Base-by-base conservation (phyloP, 2,797 vertebrate species). In the Oryzias dopingdopingensis region DNA sequence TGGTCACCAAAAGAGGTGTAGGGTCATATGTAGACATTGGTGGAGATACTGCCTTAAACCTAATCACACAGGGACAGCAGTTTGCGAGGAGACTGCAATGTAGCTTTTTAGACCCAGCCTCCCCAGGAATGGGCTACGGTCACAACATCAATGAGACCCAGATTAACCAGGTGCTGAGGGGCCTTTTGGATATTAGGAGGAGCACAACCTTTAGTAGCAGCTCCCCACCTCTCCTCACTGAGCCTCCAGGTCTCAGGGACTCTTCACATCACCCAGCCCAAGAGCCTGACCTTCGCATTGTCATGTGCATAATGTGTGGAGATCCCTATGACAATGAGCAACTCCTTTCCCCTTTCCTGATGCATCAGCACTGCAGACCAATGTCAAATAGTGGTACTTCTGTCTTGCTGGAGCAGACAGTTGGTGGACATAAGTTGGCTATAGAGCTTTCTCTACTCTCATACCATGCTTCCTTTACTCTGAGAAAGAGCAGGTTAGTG, bases 251-350 rank as follows among this genome's bases (percentile, higher is more conserved):
- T 59, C 84, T 93, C 65, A 83, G 92, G 76, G 97, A 99, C 24
- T 84, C 93, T 72, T 90, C 88, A 48, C 81, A 87, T 61, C 92
- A 92, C 61, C 89, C 89, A 0, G 86, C 57, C 53, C 86, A 87
- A 0, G 97, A 99, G 8, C 89, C 91, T 0, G 96, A 98, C 52
- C 91, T 99, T 2, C 92, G 95, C 1, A 90, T 98, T 2, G 95
- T 95, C 45, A 92, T 96, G 93, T 98, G 97, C 79, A 74, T 99
- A 66, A 96, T 98, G 96, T 98, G 97, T 29, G 96, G 96, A 1
- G 97, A 99, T 53, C 84, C 91, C 4, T 95, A 93, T 53, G 89
- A 92, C 44, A 83, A 92, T 0, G 97, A 98, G 1, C 96, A 99
- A 63, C 90, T 98, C 47, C 91, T 98, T 4, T 84, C 91, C 6